These are phyloP conservation scores for Serrognathus titanus DNA, from an alignment of 2,888 invertebrate genomes.

Conservation along the genomic window DNA sequence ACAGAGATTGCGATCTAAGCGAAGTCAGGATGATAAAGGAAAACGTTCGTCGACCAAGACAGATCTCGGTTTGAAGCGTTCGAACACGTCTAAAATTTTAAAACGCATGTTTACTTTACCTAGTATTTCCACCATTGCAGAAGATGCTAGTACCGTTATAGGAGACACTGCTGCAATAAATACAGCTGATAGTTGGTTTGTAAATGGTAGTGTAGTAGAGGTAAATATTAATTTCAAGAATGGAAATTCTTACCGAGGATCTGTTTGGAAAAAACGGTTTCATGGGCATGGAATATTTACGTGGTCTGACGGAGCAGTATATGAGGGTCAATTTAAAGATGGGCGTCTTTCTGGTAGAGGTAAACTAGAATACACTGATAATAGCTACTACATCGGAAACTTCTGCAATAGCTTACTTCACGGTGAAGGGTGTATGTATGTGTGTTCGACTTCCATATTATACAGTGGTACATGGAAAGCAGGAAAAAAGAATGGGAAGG, in stretches of 20 bases:
- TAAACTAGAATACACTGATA: conserved; percentile 54
- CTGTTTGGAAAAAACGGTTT: conserved; percentile 55
- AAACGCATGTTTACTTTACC: no score
- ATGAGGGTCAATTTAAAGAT: conserved; percentile 57
- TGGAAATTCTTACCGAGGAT: conserved; percentile 57
- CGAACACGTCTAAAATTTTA: no score
- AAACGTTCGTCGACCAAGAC: no score
- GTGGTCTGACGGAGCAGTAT: conserved; percentile 59
- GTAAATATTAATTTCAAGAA: conserved; percentile 55
- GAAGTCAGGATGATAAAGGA: no score
- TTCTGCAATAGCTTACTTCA: conserved; percentile 55
- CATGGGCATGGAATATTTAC: conserved; percentile 57
- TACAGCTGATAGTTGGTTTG: conserved; percentile 10
- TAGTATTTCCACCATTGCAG: background rate
- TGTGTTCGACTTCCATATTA: conserved; percentile 31
- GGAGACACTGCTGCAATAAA: no score
- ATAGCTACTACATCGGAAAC: conserved; percentile 59
- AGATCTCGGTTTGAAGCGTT: no score
- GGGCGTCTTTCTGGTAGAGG: conserved; percentile 58
- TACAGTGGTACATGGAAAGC: conserved; percentile 48
- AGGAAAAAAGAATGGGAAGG: conserved; percentile 46
- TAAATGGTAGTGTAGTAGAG: conserved; percentile 43
- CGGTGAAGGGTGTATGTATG: conserved; percentile 43
- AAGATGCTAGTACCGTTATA: background rate
- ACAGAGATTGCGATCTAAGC: no score